Evolutionary conservation across 2,888 invertebrate genomes (phyloP).

Genomic region (Trachelus tabidus): DNA sequence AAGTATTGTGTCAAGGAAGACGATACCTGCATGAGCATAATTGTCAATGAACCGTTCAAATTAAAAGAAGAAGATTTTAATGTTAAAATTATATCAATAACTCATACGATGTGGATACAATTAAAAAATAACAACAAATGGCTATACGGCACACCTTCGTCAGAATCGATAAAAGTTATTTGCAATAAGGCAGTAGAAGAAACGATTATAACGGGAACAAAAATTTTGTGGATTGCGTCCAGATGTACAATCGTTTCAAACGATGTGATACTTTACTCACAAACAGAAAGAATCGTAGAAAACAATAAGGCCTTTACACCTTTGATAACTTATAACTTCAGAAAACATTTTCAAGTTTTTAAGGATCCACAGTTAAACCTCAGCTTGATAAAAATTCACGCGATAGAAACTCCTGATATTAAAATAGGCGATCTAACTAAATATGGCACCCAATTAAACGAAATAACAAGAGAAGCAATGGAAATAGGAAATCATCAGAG

Average conservation of each 20-base stretch:
- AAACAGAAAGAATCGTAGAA: not conserved
- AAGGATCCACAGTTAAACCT: constrained; percentile 8
- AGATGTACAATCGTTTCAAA: constrained; percentile 10
- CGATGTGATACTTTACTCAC: constrained; percentile 10
- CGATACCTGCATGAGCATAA: constrained; percentile 17
- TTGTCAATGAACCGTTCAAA: constrained; percentile 19
- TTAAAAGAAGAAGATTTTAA: constrained; percentile 9
- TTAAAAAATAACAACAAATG: not conserved
- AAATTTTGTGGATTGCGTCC: constrained; percentile 2
- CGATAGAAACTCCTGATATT: constrained; percentile 15
- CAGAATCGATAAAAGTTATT: too few species aligned
- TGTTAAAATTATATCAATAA: constrained; percentile 6
- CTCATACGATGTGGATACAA: constrained; percentile 15
- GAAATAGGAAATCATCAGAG: constrained; percentile 19
- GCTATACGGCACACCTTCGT: too few species aligned
- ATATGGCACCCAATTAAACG: constrained; percentile 15
- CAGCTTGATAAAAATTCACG: constrained; percentile 17
- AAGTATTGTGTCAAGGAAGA: constrained; percentile 18
- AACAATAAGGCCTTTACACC: constrained; percentile 8
- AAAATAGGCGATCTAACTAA: constrained; percentile 19
- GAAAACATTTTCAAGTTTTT: constrained; percentile 13
- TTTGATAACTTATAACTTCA: constrained; percentile 10
- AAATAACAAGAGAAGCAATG: constrained; percentile 14
- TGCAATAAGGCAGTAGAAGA: not conserved
- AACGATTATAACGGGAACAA: not conserved